Evolutionary conservation across 2,888 invertebrate species (phyloP).

Genomic region (Microchrysa polita): DNA sequence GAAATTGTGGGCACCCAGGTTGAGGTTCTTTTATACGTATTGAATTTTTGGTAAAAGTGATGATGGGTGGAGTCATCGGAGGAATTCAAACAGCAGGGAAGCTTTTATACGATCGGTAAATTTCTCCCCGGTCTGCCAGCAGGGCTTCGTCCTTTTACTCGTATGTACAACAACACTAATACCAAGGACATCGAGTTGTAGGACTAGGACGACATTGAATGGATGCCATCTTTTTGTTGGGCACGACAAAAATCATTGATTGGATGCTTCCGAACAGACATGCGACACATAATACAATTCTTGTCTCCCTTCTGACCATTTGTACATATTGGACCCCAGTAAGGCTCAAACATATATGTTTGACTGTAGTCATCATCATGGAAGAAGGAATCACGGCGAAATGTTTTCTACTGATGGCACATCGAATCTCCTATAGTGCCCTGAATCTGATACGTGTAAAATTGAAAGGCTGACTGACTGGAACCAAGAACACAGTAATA

Average conservation of each 20-base stretch:
- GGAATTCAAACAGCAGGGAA: conserved; percentile 9
- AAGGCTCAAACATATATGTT: conserved; percentile 16
- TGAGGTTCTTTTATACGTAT: not conserved
- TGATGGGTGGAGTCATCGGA: not conserved
- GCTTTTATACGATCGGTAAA: conserved; percentile 11
- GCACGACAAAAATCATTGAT: conserved; percentile 16
- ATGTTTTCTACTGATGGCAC: conserved; percentile 34
- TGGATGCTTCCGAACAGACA: conserved; percentile 27
- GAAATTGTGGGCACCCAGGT: conserved; percentile 34
- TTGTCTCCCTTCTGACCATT: conserved; percentile 4
- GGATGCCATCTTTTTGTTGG: conserved; percentile 26
- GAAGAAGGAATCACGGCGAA: conserved; percentile 32
- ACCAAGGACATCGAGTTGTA: not conserved
- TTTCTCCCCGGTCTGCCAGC: not conserved
- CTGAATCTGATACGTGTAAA: not conserved
- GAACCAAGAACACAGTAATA: too few relatives aligned
- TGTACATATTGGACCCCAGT: not conserved
- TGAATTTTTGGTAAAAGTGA: not conserved
- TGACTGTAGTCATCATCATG: not conserved
- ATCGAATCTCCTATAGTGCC: conserved; percentile 8
- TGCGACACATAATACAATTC: not conserved
- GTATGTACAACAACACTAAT: not conserved
- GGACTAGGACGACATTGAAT: not conserved
- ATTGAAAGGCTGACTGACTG: not conserved
- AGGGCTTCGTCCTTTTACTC: not conserved